Evolutionary conservation across 2,797 vertebrate genomes (phyloP), one percentile per base, ranked within the genome.

Genomic region (Pyrocephalus nanus): DNA sequence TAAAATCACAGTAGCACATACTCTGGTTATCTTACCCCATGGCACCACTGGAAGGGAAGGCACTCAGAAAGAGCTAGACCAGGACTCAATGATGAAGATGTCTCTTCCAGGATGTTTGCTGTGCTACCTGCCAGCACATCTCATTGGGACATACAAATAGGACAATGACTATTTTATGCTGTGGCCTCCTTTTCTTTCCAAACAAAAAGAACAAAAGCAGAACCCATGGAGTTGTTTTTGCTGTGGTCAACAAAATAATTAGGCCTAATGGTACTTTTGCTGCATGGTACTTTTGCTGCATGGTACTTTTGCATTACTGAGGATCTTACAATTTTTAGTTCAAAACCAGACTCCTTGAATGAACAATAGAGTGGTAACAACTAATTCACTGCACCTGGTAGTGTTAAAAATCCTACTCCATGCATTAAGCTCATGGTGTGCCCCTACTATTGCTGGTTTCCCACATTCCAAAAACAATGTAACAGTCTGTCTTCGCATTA

Each of bases 361-460:
- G 76, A 90, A 76, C 14, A 47, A 54, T 54, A 62, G 30, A 79
- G 23, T 53, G 4, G 0, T 73, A 85, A 85, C 34, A 91, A 87
- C 82, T 92, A 90, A 88, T 89, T 91, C 82, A 43, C 58, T 55
- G 55, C 80, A 65, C 50, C 65, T 79, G 76, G 74, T 75, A 80
- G 57, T 30, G 42, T 77, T 91, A 94, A 95, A 95, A 96, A 71
- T 79, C 78, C 78, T 79, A 15, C 65, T 83, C 80, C 43, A 5
- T 29, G n/a, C 2, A 6, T 86, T 93, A 86, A 90, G 74, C 57
- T 78, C 70, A 71, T 73, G 55, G 47, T 85, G 62, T 92, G 58
- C 80, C 34, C 45, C 71, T 15, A 23, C 85, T 91, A 53, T 96
- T 97, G 92, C 87, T 96, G 54, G 78, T 94, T 97, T 97, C 94